A percentile compares a stretch with the other conserved stretches of the same genome.
phyloP scores from a whole-genome alignment of 2,113 vertebrate species.

The Rana temporaria region DNA sequence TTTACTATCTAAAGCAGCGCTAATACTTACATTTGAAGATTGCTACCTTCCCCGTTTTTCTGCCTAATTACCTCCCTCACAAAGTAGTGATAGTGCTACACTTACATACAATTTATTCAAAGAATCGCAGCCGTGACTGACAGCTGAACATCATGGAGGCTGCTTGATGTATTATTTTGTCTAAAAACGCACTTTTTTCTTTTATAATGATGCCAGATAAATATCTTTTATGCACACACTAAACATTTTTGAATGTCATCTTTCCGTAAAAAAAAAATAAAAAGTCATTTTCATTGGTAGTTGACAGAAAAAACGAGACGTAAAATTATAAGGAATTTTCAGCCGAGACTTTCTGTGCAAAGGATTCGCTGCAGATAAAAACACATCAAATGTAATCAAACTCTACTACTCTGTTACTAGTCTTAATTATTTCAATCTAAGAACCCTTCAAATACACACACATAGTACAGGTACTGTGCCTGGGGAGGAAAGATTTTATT shows the following conservation, averaged over 20 bases:
- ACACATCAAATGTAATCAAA: background rate
- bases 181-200: slow-evolving; percentile 22
- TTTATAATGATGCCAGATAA: slow-evolving; percentile 19
- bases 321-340: slow-evolving; percentile 1
- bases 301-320: slow-evolving; percentile 27
- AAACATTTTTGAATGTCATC: slow-evolving; percentile 44
- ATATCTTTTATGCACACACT: slow-evolving; percentile 46
- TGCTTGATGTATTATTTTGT: slow-evolving; percentile 30
- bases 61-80: slow-evolving; percentile 42
- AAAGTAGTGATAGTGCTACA: slow-evolving; percentile 36
- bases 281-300: background rate
- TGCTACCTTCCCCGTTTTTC: slow-evolving; percentile 34
- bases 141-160: slow-evolving; percentile 33
- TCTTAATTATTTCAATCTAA: slow-evolving; percentile 10
- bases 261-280: slow-evolving; percentile 30
- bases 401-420: background rate
- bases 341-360: background rate
- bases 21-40: slow-evolving; percentile 48
- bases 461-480: background rate
- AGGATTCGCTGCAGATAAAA: background rate
- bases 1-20: slow-evolving; percentile 18
- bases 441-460: background rate
- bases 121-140: slow-evolving; percentile 24
- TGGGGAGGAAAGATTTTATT: background rate
- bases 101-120: slow-evolving; percentile 42